These are phyloP conservation scores for Euplexia lucipara DNA, from an alignment of 2,888 invertebrate species.

Conservation along the genomic window DNA sequence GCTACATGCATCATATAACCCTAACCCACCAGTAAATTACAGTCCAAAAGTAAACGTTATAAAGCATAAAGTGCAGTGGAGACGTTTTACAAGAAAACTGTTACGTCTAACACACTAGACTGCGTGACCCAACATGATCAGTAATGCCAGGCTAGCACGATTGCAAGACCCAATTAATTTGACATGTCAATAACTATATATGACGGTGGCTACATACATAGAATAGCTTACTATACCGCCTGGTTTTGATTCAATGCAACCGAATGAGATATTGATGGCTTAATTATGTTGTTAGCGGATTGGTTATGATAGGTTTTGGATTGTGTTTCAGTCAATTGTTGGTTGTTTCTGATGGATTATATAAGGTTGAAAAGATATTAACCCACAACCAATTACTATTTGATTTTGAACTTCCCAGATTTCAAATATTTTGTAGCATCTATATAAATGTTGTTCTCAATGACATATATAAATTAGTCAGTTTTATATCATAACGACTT, in stretches of 20 bases:
- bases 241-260: slow-evolving; percentile 14
- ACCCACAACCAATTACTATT: too few relatives aligned
- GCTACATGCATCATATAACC: too few relatives aligned
- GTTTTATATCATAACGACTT: too few relatives aligned
- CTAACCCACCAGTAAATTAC: too few relatives aligned
- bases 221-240: slow-evolving; percentile 27
- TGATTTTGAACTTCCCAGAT: too few relatives aligned
- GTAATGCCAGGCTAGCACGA: slow-evolving; percentile 27
- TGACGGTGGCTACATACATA: neutral
- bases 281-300: slow-evolving; percentile 8
- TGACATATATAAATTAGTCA: too few relatives aligned
- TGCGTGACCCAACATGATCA: slow-evolving; percentile 53
- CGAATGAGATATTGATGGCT: slow-evolving; percentile 2
- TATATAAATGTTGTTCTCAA: too few relatives aligned
- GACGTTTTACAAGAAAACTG: neutral
- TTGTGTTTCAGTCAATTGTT: too few relatives aligned
- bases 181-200: slow-evolving; percentile 42
- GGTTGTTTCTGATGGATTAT: neutral
- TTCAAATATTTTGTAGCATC: too few relatives aligned
- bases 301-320: neutral
- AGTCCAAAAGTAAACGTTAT: too few relatives aligned
- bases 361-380: too few relatives aligned
- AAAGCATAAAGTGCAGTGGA: too few relatives aligned
- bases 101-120: slow-evolving; percentile 6
- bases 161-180: slow-evolving; percentile 41